Conservation (phyloP, 2,888 invertebrate species). For the Julus scandinavius region DNA sequence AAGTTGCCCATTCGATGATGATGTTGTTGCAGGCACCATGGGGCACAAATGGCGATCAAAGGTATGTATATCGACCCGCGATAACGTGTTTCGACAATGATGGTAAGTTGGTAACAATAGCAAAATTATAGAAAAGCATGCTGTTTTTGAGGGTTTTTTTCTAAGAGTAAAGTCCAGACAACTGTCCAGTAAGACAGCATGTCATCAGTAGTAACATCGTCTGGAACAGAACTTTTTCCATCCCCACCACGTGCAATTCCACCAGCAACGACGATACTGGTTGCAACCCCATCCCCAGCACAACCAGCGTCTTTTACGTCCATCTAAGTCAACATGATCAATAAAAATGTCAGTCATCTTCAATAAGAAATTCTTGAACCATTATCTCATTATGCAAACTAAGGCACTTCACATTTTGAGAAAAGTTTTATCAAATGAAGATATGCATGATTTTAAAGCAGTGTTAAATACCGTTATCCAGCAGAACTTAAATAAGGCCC, state of each 20-base stretch:
- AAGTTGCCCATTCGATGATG: neutral
- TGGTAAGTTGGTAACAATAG: neutral
- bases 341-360: constrained; percentile 16
- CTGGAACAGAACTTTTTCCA: constrained; percentile 48
- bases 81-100: neutral
- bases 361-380: neutral
- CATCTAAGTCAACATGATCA: constrained; percentile 43
- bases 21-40: neutral
- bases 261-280: constrained; percentile 46
- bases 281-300: constrained; percentile 48
- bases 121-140: neutral
- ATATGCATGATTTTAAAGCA: too few relatives aligned
- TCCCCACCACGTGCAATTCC: constrained; percentile 51
- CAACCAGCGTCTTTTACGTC: constrained; percentile 11
- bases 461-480: too few relatives aligned
- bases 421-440: too few relatives aligned
- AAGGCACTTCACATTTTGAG: too few relatives aligned
- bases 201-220: constrained; percentile 31
- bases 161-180: neutral
- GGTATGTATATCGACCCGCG: neutral
- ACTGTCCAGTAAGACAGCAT: neutral
- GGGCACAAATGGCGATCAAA: neutral
- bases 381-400: neutral
- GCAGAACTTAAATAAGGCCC: too few relatives aligned
- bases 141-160: neutral